These are phyloP conservation scores for Jordanella pulchra DNA, from an alignment of 2,797 vertebrate species.

Conservation along the genomic window DNA sequence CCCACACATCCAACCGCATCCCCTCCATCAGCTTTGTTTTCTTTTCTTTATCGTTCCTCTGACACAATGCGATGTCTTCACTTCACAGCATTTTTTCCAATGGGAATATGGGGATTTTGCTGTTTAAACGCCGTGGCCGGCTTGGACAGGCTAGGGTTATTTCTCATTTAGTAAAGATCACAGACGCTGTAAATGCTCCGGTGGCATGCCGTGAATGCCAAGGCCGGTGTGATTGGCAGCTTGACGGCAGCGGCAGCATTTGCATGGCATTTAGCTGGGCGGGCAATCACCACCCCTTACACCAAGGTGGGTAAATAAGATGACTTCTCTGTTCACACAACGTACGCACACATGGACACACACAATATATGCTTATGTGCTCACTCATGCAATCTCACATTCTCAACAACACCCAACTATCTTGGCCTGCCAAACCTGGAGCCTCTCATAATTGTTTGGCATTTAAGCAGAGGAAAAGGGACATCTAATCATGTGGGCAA, in stretches of 20 bases:
- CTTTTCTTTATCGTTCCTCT: conserved; percentile 76
- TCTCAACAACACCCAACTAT: conserved; percentile 63
- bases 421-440: conserved; percentile 63
- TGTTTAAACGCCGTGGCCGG: conserved; percentile 91
- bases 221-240: conserved; percentile 90
- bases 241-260: conserved; percentile 93
- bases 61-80: conserved; percentile 73
- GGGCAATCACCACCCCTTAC: conserved; percentile 73
- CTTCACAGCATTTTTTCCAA: conserved; percentile 84
- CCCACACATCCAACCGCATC: conserved; percentile 49
- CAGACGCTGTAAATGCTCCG: conserved; percentile 93
- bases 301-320: conserved; percentile 81
- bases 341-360: conserved; percentile 58
- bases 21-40: conserved; percentile 68
- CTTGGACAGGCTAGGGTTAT: conserved; percentile 83
- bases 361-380: conserved; percentile 47
- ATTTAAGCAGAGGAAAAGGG: conserved; percentile 67
- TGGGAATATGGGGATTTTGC: conserved; percentile 75
- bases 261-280: conserved; percentile 97
- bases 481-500: conserved; percentile 56
- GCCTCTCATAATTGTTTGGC: conserved; percentile 74
- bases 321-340: conserved; percentile 79
- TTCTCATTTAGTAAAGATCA: conserved; percentile 98
- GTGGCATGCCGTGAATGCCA: conserved; percentile 96
- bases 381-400: conserved; percentile 59